Evolutionary conservation across 2,113 vertebrate species (phyloP).

Genomic region (Tichodroma muraria): DNA sequence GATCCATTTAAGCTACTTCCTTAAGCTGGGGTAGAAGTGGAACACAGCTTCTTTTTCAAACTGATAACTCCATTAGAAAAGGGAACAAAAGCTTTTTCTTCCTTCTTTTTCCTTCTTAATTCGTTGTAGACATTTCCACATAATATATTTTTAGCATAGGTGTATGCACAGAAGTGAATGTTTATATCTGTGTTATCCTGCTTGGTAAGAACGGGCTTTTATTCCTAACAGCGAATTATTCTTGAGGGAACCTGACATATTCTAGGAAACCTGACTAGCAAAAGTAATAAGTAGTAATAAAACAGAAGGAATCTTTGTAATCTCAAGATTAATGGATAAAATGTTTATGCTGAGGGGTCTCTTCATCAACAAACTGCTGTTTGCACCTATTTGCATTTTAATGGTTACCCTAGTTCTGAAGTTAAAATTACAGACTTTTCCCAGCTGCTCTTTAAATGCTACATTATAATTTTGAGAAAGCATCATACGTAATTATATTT

Average conservation of each 20-base stretch:
- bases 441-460: constrained; percentile 74
- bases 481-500: constrained; percentile 77
- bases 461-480: constrained; percentile 73
- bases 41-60: neutral
- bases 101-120: neutral
- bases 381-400: constrained; percentile 72
- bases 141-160: neutral
- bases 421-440: constrained; percentile 70
- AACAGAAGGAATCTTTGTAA: neutral
- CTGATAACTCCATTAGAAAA: neutral
- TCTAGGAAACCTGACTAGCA: neutral
- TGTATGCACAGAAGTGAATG: neutral
- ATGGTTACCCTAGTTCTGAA: constrained; percentile 65
- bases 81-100: neutral
- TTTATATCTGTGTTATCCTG: neutral
- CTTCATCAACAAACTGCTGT: constrained; percentile 15
- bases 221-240: neutral
- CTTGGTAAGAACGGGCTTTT: neutral
- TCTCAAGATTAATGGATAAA: constrained; percentile 21
- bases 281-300: neutral
- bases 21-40: neutral
- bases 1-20: neutral
- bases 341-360: constrained; percentile 20
- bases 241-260: neutral
- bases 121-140: neutral